Percentiles rank a stretch among this genome's conserved stretches.
phyloP scores from a whole-genome alignment of 2,113 vertebrate species.

The Bambusicola thoracicus region DNA sequence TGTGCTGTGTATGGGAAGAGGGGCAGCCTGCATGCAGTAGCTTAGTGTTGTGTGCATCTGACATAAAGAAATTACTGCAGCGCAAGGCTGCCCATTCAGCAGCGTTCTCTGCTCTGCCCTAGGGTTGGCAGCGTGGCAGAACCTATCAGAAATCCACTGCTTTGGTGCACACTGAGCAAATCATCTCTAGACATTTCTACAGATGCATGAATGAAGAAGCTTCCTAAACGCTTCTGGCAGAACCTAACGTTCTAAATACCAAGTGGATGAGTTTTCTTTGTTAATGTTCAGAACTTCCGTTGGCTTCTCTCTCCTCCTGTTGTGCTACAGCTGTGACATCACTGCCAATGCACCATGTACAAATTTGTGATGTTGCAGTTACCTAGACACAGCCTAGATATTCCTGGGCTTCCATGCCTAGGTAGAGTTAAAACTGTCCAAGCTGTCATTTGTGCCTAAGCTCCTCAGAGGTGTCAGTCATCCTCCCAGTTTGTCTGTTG shows the following conservation, averaged over 20 bases:
- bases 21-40: not conserved
- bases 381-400: not conserved
- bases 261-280: not conserved
- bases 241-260: not conserved
- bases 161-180: not conserved
- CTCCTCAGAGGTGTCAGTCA: not conserved
- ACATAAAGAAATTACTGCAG: not conserved
- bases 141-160: not conserved
- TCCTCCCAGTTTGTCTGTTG: not conserved
- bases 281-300: not conserved
- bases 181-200: not conserved
- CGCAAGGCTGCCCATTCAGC: not conserved
- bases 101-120: not conserved
- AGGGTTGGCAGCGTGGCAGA: not conserved
- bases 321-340: not conserved
- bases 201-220: not conserved
- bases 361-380: not conserved
- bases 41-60: not conserved
- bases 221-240: not conserved
- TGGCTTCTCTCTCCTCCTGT: not conserved
- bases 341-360: accelerated
- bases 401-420: not conserved
- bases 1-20: not conserved
- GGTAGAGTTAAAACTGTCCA: not conserved
- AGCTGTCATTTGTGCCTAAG: not conserved